Evolutionary conservation across 1,140 invertebrate genomes (phyloP).

Genomic region (Schlechtendalia chinensis): DNA sequence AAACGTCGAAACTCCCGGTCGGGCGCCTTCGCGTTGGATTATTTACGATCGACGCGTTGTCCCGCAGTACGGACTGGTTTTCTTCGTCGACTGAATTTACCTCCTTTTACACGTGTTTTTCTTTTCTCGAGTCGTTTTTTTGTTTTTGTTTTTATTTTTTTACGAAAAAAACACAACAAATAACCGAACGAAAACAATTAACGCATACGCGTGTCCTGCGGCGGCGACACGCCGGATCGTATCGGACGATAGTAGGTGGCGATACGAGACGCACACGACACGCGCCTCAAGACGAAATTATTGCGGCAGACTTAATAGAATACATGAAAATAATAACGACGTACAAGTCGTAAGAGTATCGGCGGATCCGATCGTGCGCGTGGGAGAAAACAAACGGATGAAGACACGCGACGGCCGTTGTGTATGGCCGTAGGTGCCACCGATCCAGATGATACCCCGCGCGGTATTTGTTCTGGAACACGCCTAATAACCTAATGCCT

Average conservation of each 20-base stretch:
- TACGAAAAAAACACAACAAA: no score
- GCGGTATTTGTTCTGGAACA: no score
- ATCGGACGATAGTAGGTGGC: neutral
- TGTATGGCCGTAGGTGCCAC: neutral
- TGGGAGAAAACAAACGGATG: neutral
- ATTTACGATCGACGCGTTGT: no score
- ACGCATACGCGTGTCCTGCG: neutral
- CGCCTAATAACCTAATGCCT: no score
- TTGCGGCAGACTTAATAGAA: neutral
- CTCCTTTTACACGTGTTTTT: no score
- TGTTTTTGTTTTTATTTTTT: no score
- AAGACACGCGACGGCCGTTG: neutral
- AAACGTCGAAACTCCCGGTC: no score
- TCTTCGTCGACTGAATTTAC: no score
- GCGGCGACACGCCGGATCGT: neutral
- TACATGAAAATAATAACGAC: neutral
- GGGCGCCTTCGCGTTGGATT: no score
- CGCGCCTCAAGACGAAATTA: neutral
- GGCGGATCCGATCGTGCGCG: neutral
- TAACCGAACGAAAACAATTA: conserved; percentile 6
- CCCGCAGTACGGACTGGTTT: no score
- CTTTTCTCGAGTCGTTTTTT: no score
- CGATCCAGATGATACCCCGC: neutral
- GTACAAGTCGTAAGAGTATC: neutral
- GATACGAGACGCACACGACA: neutral